phyloP scores from a whole-genome alignment of 2,888 invertebrate species.

The Merodon equestris region DNA sequence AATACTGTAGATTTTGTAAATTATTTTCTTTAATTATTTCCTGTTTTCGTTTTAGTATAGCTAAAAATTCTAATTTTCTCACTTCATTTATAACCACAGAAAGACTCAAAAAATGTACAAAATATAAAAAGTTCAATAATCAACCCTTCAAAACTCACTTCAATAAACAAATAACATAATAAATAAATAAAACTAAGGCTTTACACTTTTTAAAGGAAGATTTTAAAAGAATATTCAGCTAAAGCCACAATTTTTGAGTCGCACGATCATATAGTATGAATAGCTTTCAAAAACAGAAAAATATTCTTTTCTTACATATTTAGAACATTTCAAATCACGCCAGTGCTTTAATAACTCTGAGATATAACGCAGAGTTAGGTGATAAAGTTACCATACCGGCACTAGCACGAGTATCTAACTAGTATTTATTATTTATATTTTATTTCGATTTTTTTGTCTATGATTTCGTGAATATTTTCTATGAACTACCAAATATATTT shows the following conservation, averaged over 20 bases:
- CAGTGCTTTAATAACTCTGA: constrained; percentile 62
- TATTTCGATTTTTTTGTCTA: too few species aligned
- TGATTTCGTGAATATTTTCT: too few species aligned
- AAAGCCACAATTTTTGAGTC: constrained; percentile 59
- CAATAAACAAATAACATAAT: constrained; percentile 12
- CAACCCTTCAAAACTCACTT: constrained; percentile 23
- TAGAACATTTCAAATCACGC: constrained; percentile 38
- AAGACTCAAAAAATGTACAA: constrained; percentile 59
- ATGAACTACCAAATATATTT: too few species aligned
- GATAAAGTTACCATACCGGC: constrained; percentile 50
- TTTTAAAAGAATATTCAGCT: constrained; percentile 46
- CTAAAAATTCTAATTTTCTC: too few species aligned
- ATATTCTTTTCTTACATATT: background rate
- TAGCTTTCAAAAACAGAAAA: background rate
- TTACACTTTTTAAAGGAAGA: constrained; percentile 54
- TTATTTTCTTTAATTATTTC: too few species aligned
- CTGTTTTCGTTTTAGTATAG: too few species aligned
- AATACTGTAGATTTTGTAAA: too few species aligned
- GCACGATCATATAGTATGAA: constrained; percentile 33
- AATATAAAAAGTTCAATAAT: constrained; percentile 17
- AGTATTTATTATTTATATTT: background rate
- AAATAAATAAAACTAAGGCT: constrained; percentile 33
- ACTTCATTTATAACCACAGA: constrained; percentile 13
- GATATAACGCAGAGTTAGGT: constrained; percentile 45
- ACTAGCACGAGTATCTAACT: constrained; percentile 28